Evolutionary conservation across 2,797 vertebrate species (phyloP).

Genomic region (Rhinoraja longicauda): DNA sequence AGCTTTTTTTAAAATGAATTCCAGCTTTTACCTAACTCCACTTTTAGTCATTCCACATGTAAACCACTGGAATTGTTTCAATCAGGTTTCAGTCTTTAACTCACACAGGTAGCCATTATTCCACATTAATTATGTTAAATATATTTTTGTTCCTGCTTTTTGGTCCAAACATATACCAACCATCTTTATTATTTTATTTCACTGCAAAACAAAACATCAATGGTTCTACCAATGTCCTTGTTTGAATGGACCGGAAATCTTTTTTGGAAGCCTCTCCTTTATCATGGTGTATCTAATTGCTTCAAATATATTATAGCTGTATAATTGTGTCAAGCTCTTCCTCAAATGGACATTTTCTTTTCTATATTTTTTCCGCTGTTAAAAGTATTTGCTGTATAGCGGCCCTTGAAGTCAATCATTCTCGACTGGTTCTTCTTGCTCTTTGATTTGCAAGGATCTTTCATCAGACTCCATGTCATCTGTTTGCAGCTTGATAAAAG

Average conservation of each 20-base stretch:
- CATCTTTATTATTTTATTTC: not conserved
- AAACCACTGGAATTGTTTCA: not conserved
- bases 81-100: not conserved
- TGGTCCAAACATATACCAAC: not conserved
- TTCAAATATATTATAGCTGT: not conserved
- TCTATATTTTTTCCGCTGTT: not conserved
- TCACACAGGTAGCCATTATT: not conserved
- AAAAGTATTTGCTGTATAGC: not conserved
- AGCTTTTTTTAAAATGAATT: not conserved
- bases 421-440: conserved; percentile 49
- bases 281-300: conserved; percentile 17
- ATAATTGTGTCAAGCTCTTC: not conserved
- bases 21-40: not conserved
- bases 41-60: not conserved
- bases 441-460: conserved; percentile 55
- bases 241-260: conserved; percentile 24
- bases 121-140: not conserved
- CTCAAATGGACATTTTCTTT: conserved; percentile 1
- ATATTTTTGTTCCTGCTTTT: not conserved
- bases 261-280: not conserved
- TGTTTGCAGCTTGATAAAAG: conserved; percentile 58
- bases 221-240: not conserved
- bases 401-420: conserved; percentile 52
- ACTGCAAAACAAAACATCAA: not conserved
- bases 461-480: conserved; percentile 56